phyloP scores from a whole-genome alignment of 2,888 invertebrate genomes.

The Ganaspis brasiliensis region DNA sequence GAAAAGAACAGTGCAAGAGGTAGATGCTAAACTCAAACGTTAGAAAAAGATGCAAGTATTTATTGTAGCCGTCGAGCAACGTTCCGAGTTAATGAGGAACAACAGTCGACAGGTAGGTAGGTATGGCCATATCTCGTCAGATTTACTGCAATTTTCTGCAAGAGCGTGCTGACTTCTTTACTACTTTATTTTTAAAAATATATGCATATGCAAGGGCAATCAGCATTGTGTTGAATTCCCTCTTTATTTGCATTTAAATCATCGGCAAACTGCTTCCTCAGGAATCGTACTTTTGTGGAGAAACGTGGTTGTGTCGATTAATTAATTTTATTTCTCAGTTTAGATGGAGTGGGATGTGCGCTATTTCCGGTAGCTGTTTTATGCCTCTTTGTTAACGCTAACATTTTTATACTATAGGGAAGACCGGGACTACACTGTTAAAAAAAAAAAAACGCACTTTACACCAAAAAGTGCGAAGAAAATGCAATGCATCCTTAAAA shows the following conservation, averaged over 20 bases:
- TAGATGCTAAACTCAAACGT: not conserved
- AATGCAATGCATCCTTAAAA: too few species aligned
- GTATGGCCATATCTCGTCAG: slow-evolving; percentile 30
- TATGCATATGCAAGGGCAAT: slow-evolving; percentile 21
- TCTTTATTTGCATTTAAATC: slow-evolving; percentile 22
- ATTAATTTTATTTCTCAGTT: slow-evolving; percentile 34
- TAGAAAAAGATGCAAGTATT: slow-evolving; percentile 27
- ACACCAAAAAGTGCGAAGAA: too few species aligned
- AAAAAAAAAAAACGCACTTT: too few species aligned
- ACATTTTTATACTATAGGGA: too few species aligned
- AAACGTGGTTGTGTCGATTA: not conserved
- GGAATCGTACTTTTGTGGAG: not conserved
- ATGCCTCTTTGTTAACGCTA: not conserved
- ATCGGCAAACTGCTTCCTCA: not conserved
- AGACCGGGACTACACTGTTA: too few species aligned
- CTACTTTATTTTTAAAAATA: slow-evolving; percentile 16
- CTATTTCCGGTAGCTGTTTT: not conserved
- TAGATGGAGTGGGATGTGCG: not conserved
- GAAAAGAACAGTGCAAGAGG: slow-evolving; percentile 10
- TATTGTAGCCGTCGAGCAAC: slow-evolving; percentile 37
- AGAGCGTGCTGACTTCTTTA: slow-evolving; percentile 30
- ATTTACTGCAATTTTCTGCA: slow-evolving; percentile 42
- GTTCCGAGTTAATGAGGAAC: slow-evolving; percentile 44
- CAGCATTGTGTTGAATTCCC: slow-evolving; percentile 14
- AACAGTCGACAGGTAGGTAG: slow-evolving; percentile 24